Evolutionary conservation across 1,140 invertebrate genomes (phyloP).

Genomic region (Tribolium madens): DNA sequence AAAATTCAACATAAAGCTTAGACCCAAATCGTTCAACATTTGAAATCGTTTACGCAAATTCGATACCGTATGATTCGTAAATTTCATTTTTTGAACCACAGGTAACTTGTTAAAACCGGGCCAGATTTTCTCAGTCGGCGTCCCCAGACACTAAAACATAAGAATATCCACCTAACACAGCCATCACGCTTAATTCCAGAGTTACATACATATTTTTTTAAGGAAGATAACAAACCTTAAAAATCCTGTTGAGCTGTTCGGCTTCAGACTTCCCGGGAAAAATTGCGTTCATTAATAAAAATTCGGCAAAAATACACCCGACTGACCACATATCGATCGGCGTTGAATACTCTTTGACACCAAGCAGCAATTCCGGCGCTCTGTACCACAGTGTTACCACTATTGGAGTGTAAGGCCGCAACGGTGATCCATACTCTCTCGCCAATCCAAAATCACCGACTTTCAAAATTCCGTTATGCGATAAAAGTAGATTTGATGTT

Average conservation of each 20-base stretch:
- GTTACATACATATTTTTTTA: neutral
- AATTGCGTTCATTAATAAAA: conserved; percentile 94
- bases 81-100: conserved; percentile 90
- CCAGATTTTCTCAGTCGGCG: conserved; percentile 96
- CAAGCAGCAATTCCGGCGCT: conserved; percentile 92
- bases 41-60: conserved; percentile 88
- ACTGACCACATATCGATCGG: conserved; percentile 99
- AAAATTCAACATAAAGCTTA: conserved; percentile 86
- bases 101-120: conserved; percentile 92
- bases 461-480: conserved; percentile 89
- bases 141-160: conserved; percentile 78
- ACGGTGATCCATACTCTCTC: conserved; percentile 96
- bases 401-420: conserved; percentile 96
- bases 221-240: conserved; percentile 74
- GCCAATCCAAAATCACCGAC: conserved; percentile 99
- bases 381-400: conserved; percentile 98
- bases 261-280: conserved; percentile 97
- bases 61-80: conserved; percentile 88
- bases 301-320: conserved; percentile 98
- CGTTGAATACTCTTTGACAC: conserved; percentile 92
- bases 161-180: no score
- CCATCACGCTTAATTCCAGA: neutral
- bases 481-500: conserved; percentile 97
- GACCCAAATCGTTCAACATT: conserved; percentile 84
- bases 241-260: conserved; percentile 95